These are phyloP conservation scores for Champsocephalus esox DNA, from an alignment of 2,797 vertebrate genomes.

Conservation along the genomic window DNA sequence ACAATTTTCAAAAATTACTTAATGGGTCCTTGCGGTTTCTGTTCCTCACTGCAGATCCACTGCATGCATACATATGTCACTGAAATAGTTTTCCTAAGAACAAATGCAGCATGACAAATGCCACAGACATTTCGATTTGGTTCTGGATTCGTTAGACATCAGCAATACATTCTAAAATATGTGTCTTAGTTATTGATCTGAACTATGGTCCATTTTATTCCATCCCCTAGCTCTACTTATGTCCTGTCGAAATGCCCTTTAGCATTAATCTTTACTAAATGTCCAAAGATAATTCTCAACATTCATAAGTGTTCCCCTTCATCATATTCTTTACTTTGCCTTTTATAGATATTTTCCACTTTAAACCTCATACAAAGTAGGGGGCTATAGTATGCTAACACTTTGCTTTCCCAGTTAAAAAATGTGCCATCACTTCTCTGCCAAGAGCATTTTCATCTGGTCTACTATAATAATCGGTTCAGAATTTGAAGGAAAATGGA, in stretches of 20 bases:
- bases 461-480: conserved; percentile 67
- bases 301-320: conserved; percentile 34
- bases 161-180: background rate
- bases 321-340: conserved; percentile 31
- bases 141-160: conserved; percentile 21
- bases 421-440: conserved; percentile 62
- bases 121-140: background rate
- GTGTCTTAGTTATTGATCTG: conserved; percentile 13
- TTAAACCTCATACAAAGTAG: conserved; percentile 9
- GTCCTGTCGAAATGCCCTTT: conserved; percentile 15
- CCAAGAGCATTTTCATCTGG: conserved; percentile 59
- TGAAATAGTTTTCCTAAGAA: background rate
- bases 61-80: background rate
- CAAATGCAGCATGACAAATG: background rate
- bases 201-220: conserved; percentile 2
- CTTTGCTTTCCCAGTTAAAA: conserved; percentile 51
- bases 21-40: background rate
- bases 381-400: conserved; percentile 34
- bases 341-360: conserved; percentile 37
- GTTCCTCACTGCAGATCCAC: conserved; percentile 3
- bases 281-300: background rate
- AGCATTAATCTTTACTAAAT: background rate
- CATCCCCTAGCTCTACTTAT: background rate
- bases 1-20: conserved; percentile 7
- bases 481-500: conserved; percentile 62